Conservation (phyloP, 2,113 vertebrate species). For the Climacteris rufus region DNA sequence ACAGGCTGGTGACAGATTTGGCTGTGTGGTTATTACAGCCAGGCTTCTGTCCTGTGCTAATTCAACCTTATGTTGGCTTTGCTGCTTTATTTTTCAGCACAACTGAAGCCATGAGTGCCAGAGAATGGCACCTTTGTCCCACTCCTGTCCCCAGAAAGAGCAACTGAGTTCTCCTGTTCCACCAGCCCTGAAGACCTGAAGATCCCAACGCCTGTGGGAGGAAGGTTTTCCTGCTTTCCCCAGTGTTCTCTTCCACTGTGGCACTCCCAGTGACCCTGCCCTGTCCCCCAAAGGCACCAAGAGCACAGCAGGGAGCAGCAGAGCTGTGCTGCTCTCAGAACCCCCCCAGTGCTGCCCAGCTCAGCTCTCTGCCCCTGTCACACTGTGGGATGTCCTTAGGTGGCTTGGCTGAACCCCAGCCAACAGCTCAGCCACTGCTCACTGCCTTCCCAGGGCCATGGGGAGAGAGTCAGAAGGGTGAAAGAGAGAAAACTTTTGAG, state of each 20-base stretch:
- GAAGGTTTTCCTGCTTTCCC: not conserved
- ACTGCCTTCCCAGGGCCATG: not conserved
- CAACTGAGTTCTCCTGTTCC: not conserved
- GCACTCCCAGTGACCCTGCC: not conserved
- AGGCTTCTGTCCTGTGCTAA: not conserved
- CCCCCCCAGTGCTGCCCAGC: not conserved
- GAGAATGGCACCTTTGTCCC: not conserved
- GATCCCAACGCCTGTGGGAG: not conserved
- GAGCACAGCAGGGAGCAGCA: not conserved
- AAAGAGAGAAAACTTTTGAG: not conserved
- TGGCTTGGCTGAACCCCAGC: not conserved
- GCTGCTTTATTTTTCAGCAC: not conserved
- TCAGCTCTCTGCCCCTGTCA: not conserved
- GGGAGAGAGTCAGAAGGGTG: not conserved
- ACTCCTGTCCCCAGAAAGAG: not conserved
- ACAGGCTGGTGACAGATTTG: not conserved
- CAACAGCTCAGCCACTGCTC: not conserved
- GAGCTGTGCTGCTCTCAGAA: not conserved
- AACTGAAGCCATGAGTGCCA: not conserved
- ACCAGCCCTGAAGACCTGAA: not conserved
- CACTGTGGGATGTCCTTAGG: rapidly evolving
- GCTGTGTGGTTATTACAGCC: not conserved
- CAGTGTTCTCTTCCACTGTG: not conserved
- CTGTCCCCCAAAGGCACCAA: not conserved
- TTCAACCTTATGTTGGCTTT: not conserved